Base-by-base conservation (phyloP, 2,797 vertebrate genomes). In the Mormyrops boulengeri region DNA sequence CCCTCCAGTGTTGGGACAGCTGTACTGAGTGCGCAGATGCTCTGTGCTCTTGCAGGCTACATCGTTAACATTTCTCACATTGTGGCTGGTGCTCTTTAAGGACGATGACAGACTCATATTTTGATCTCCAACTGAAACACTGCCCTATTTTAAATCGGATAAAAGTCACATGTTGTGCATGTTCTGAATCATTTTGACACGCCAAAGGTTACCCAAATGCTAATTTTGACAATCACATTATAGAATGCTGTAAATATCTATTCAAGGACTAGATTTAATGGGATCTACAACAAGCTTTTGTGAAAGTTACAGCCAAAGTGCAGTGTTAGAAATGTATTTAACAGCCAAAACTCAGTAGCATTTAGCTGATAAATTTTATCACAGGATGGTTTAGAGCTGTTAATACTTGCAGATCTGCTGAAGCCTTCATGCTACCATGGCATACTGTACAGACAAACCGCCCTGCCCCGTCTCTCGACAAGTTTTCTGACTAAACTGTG, bases 1-100 rank as follows among this genome's bases (percentile, higher is more conserved):
- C 62, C 77, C 57, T 60, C 69, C n/a, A 69, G 90, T 88, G 73
- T 80, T 87, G 73, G 87, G 90, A 89, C 89, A 91, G 89, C 89
- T 49, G 82, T 82, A 77, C 44, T 47, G 57, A 66, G 60, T 85
- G 9, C 49, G 88, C 44, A 82, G 88, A 53, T 44, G 30, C 85
- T 30, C 19, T 44, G 38, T 38, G 4, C 52, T 80, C 57, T 86
- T 30, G 12, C 14, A 62, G 60, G 85, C 34, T 60, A n/a, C 26
- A 3, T 19, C 17, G 6, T 44, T 41, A 19, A 7, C 17, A 41
- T 12, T 22, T 38, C 34, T n/a, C 12, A 19, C 52, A n/a, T 19
- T 44, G 30, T 41, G 53, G 0, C 12, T 57, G 14, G 5, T 57
- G 53, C 12, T 9, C 41, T 87, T 55, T 17, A 86, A 38, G 30